These are phyloP conservation scores for Corapipo altera DNA, from an alignment of 2,113 vertebrate species.

Conservation along the genomic window DNA sequence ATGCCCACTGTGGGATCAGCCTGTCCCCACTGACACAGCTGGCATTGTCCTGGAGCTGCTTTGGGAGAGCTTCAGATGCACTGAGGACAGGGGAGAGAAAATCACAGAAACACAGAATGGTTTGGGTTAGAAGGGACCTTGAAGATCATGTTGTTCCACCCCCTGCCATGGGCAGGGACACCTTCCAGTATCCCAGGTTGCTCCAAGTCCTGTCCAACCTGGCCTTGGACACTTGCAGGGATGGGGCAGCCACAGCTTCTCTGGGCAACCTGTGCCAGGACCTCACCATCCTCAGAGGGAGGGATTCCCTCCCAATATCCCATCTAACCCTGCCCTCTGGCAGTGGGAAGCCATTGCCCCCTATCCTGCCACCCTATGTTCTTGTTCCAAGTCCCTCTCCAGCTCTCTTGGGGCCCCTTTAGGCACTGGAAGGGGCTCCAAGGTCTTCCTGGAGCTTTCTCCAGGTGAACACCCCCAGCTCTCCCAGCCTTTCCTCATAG, in stretches of 20 bases:
- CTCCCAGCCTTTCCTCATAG: not conserved
- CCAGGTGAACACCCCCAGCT: not conserved
- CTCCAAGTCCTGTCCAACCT: not conserved
- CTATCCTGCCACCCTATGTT: not conserved
- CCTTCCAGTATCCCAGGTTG: not conserved
- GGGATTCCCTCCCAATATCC: not conserved
- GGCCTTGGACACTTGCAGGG: not conserved
- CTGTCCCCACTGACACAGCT: not conserved
- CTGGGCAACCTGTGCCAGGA: not conserved
- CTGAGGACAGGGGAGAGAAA: not conserved
- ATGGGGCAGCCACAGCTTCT: not conserved
- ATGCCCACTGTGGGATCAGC: not conserved
- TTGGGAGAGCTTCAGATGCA: not conserved
- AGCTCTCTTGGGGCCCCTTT: not conserved
- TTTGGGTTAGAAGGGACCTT: not conserved
- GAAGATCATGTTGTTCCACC: rapidly evolving
- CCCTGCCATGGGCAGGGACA: not conserved
- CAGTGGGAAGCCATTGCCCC: not conserved
- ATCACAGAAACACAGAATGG: not conserved
- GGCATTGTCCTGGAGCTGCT: not conserved
- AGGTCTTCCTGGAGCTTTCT: not conserved
- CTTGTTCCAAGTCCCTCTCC: not conserved
- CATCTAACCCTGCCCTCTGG: too few species aligned
- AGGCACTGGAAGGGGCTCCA: not conserved
- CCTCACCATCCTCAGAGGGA: not conserved